phyloP scores from a whole-genome alignment of 2,888 invertebrate genomes.

The Osmoderma eremita region DNA sequence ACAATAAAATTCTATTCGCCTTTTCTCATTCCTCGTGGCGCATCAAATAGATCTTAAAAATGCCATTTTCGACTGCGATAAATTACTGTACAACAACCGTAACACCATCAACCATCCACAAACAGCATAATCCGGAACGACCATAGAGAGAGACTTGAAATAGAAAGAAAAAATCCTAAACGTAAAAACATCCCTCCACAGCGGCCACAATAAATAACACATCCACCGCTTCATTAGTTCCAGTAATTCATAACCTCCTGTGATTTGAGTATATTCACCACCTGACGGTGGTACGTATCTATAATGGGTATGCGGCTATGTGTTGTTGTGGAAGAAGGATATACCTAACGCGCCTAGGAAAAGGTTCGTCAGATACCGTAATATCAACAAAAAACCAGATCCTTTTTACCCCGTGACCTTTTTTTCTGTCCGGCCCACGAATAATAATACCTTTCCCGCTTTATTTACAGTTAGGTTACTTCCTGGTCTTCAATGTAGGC shows the following conservation, averaged over 20 bases:
- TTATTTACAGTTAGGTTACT: slow-evolving; percentile 46
- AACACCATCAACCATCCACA: slow-evolving; percentile 14
- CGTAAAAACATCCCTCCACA: slow-evolving; percentile 11
- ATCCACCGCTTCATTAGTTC: slow-evolving; percentile 47
- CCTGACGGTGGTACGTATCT: slow-evolving; percentile 44
- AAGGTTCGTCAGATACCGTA: slow-evolving; percentile 44
- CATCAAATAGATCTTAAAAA: no score
- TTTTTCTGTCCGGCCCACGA: slow-evolving; percentile 44
- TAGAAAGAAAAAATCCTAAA: slow-evolving; percentile 13
- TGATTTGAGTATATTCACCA: slow-evolving; percentile 46
- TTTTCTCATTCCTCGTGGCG: no score
- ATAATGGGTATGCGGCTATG: not conserved
- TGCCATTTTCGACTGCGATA: not conserved
- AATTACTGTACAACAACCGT: slow-evolving; percentile 2
- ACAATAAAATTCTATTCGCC: no score
- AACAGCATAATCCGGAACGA: slow-evolving; percentile 6
- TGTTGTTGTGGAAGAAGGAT: not conserved
- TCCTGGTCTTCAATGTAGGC: slow-evolving; percentile 11
- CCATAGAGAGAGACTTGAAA: slow-evolving; percentile 22
- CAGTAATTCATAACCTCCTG: slow-evolving; percentile 45
- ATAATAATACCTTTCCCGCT: slow-evolving; percentile 42
- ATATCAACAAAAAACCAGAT: slow-evolving; percentile 48
- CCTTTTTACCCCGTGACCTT: slow-evolving; percentile 47
- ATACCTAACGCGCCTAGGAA: not conserved
- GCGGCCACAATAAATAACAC: slow-evolving; percentile 45